A percentile compares a stretch with the other conserved stretches of the same genome.
Conservation (phyloP, 2,888 invertebrate genomes). For the Philaethria dido region DNA sequence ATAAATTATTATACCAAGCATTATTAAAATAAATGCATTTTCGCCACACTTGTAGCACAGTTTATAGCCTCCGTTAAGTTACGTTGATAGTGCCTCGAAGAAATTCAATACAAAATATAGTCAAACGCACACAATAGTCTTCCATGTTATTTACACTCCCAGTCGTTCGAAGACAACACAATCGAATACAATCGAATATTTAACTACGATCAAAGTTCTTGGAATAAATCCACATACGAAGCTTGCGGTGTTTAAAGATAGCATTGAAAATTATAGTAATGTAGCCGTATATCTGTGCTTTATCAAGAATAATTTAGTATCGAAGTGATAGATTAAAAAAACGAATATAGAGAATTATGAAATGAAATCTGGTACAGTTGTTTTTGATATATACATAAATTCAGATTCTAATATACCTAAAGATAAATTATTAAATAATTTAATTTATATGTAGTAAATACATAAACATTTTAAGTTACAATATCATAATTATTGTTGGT, state of each 20-base stretch:
- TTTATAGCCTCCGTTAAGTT: conserved; percentile 65
- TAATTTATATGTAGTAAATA: too few species aligned
- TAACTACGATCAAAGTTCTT: conserved; percentile 24
- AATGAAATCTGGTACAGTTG: too few species aligned
- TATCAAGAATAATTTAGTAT: not conserved
- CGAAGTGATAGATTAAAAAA: not conserved
- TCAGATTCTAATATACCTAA: too few species aligned
- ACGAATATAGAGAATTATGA: too few species aligned
- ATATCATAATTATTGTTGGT: too few species aligned
- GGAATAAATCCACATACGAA: conserved; percentile 17
- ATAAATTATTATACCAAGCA: conserved; percentile 13
- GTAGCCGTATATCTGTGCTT: not conserved
- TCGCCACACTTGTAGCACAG: conserved; percentile 42
- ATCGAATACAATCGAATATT: conserved; percentile 33
- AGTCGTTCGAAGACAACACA: conserved; percentile 39
- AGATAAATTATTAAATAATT: too few species aligned
- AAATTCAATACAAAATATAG: conserved; percentile 54
- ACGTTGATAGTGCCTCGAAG: conserved; percentile 52
- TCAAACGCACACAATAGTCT: conserved; percentile 45
- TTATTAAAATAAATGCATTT: conserved; percentile 22
- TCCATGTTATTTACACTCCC: conserved; percentile 37
- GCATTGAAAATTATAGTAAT: not conserved
- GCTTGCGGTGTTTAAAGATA: not conserved
- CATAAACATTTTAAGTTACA: too few species aligned
- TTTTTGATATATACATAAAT: too few species aligned